Conservation (phyloP, 2,888 invertebrate species). For the Aporophyla lueneburgensis region DNA sequence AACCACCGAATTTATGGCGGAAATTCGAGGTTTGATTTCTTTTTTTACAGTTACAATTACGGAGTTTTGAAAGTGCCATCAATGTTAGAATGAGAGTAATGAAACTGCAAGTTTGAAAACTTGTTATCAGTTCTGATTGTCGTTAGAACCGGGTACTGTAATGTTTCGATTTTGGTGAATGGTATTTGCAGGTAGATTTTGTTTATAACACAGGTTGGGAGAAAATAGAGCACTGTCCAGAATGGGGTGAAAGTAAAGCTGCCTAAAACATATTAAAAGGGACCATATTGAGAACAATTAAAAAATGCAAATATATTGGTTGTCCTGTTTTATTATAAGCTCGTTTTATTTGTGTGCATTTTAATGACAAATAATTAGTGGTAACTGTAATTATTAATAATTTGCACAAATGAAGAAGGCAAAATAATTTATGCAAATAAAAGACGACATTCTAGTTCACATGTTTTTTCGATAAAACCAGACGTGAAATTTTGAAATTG, state of each 20-base stretch:
- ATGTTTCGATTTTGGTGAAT: not conserved
- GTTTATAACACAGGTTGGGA: not conserved
- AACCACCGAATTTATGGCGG: slow-evolving; percentile 71
- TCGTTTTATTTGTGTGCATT: not conserved
- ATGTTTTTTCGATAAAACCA: slow-evolving; percentile 54
- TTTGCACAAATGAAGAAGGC: slow-evolving; percentile 6
- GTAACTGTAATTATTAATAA: slow-evolving; percentile 15
- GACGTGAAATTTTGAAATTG: slow-evolving; percentile 62
- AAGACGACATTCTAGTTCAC: slow-evolving; percentile 58
- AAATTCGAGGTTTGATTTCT: slow-evolving; percentile 52
- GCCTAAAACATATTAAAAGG: no score
- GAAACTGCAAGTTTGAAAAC: not conserved
- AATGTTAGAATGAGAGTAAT: slow-evolving; percentile 30
- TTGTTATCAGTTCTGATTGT: not conserved
- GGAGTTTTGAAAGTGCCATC: slow-evolving; percentile 18
- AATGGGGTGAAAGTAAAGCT: no score
- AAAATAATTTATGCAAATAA: slow-evolving; percentile 50
- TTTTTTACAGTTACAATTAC: slow-evolving; percentile 50
- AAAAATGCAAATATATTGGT: no score
- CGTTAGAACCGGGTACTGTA: not conserved
- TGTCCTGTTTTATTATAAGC: no score
- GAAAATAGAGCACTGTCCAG: not conserved
- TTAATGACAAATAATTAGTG: not conserved
- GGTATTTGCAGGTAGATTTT: not conserved
- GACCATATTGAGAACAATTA: no score